These are phyloP conservation scores for Minunthozetes semirufus DNA, from an alignment of 2,888 invertebrate species.

Conservation along the genomic window DNA sequence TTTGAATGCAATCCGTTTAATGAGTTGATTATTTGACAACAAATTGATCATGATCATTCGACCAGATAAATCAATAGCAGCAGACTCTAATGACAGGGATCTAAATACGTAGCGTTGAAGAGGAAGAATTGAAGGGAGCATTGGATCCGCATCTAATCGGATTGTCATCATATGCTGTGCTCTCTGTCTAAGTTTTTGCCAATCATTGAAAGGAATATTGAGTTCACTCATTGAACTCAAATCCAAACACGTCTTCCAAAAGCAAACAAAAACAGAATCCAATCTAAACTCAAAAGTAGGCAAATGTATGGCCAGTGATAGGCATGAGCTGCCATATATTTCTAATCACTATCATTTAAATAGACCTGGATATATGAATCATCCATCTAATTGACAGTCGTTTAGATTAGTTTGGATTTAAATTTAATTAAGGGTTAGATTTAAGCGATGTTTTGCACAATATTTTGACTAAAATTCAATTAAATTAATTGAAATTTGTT, in stretches of 20 bases:
- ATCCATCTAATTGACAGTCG: no score
- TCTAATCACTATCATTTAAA: not conserved
- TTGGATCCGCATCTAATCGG: not conserved
- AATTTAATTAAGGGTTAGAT: no score
- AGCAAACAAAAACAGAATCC: not conserved
- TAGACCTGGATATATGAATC: no score
- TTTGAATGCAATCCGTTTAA: conserved; percentile 5
- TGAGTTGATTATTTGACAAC: not conserved
- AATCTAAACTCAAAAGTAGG: not conserved
- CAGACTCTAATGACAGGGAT: not conserved
- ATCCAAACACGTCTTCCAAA: not conserved
- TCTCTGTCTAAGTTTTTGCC: not conserved
- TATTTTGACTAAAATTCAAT: no score
- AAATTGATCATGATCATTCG: not conserved
- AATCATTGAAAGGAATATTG: not conserved
- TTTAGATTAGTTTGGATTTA: no score
- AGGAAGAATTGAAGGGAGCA: not conserved
- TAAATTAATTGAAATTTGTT: no score
- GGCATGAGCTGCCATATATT: not conserved
- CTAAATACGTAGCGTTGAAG: not conserved
- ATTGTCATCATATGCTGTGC: conserved; percentile 15
- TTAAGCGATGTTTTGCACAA: no score
- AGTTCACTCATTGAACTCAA: not conserved
- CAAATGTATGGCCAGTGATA: no score
- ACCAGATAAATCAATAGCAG: not conserved